A percentile compares a stretch with the other conserved stretches of the same genome.
Conservation (phyloP, 2,113 vertebrate species). For the Aptenodytes patagonicus region DNA sequence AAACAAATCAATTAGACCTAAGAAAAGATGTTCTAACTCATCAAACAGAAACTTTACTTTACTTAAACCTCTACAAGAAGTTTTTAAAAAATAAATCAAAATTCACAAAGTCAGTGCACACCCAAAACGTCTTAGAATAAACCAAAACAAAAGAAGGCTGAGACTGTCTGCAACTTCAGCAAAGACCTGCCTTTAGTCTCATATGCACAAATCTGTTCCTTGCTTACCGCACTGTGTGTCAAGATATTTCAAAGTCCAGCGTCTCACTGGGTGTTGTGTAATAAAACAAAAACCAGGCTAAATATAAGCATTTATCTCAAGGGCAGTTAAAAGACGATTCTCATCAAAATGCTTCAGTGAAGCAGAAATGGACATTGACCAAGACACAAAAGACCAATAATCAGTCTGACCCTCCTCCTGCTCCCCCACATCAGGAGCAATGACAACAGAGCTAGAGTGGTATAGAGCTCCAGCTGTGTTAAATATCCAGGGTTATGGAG, state of each 20-base stretch:
- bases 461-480: background rate
- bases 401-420: background rate
- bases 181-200: background rate
- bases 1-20: background rate
- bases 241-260: background rate
- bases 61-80: background rate
- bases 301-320: background rate
- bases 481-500: background rate
- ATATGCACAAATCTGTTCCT: background rate
- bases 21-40: background rate
- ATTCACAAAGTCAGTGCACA: background rate
- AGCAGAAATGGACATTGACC: background rate
- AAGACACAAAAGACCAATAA: background rate
- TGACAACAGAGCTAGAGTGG: background rate
- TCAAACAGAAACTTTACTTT: background rate
- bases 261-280: background rate
- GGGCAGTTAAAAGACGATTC: background rate
- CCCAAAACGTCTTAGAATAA: background rate
- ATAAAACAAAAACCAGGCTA: background rate
- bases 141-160: background rate
- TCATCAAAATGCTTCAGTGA: background rate
- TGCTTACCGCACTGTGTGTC: background rate
- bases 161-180: background rate
- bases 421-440: background rate
- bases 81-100: background rate